Evolutionary conservation across 2,888 invertebrate species (phyloP), one percentile per base, ranked within the genome.

Genomic region (Parascotia fuliginaria): DNA sequence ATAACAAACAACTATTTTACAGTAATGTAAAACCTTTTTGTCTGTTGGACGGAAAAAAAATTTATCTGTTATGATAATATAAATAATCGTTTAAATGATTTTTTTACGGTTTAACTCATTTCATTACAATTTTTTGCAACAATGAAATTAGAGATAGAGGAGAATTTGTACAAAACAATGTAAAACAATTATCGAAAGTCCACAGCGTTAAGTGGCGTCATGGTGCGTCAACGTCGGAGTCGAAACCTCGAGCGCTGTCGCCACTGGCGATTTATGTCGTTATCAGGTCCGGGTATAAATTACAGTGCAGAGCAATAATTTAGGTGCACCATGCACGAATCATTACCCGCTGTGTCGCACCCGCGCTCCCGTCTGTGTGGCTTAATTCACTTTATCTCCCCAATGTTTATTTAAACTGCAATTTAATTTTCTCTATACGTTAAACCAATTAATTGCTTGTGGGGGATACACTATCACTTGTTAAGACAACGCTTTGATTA

Each of bases 251-350:
- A 58, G 81, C 78, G 77, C 83, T 87, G 89, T 90, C 90, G 80
- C 81, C 86, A 73, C 67, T 61, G 77, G 76, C 81, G 80, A 91
- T 91, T 92, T 92, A 90, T 90, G 88, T 80, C 86, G 85, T 92
- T 91, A 91, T 89, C 89, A 90, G 83, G 64, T 85, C 68, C 69
- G 83, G 76, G 82, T 87, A 89, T 91, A 92, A 91, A 92, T 92
- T 90, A 89, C 87, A 81, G 65, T 76, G 78, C 80, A 79, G 81
- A 72, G 87, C 86, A 87, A 90, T 92, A 91, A 91, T 90, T 91
- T 90, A 89, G 90, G 87, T 85, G 85, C 85, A 85, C 89, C 82
- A 84, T 87, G 85, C 88, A 89, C 89, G 91, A 88, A 90, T 91
- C 89, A 89, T 91, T 91, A 86, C 92, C 88, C 89, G 85, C 89